A percentile compares a stretch with the other conserved stretches of the same genome.
Evolutionary conservation across 2,797 vertebrate genomes (phyloP).

Genomic region (Esox masquinongy): DNA sequence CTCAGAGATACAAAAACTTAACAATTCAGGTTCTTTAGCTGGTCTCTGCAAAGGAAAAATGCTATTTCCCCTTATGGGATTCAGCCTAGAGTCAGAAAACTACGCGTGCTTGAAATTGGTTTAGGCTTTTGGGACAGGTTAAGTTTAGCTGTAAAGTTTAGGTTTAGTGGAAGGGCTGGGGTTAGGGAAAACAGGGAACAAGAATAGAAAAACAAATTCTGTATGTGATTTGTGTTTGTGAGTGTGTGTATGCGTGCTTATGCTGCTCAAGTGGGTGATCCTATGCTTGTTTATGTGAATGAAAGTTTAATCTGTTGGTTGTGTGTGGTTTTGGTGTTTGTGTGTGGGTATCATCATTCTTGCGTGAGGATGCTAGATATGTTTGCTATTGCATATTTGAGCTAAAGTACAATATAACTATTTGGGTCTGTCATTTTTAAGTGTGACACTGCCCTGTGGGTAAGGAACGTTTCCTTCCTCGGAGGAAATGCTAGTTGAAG

Average conservation of each 20-base stretch:
- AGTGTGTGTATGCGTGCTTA: constrained; percentile 13
- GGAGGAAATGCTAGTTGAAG: constrained; percentile 73
- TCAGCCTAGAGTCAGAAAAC: too few species aligned
- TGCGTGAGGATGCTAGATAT: neutral
- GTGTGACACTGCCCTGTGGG: constrained; percentile 51
- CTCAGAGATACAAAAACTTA: too few species aligned
- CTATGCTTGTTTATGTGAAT: constrained; percentile 10
- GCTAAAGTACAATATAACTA: neutral
- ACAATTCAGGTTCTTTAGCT: neutral
- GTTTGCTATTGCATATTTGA: neutral
- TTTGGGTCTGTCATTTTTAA: neutral
- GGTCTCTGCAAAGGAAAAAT: neutral
- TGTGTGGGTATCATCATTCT: neutral
- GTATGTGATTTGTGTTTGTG: neutral
- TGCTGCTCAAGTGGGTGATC: constrained; percentile 1
- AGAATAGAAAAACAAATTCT: too few species aligned
- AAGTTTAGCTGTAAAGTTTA: constrained; percentile 4
- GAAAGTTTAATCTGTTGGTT: neutral
- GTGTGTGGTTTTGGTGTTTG: constrained; percentile 1
- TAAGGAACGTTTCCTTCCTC: constrained; percentile 77
- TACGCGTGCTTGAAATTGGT: too few species aligned
- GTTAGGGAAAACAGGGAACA: too few species aligned
- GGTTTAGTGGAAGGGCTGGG: constrained; percentile 43
- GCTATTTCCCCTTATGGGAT: too few species aligned
- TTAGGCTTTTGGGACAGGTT: too few species aligned